Evolutionary conservation across 2,113 vertebrate species (phyloP).

Genomic region (Callipepla squamata): DNA sequence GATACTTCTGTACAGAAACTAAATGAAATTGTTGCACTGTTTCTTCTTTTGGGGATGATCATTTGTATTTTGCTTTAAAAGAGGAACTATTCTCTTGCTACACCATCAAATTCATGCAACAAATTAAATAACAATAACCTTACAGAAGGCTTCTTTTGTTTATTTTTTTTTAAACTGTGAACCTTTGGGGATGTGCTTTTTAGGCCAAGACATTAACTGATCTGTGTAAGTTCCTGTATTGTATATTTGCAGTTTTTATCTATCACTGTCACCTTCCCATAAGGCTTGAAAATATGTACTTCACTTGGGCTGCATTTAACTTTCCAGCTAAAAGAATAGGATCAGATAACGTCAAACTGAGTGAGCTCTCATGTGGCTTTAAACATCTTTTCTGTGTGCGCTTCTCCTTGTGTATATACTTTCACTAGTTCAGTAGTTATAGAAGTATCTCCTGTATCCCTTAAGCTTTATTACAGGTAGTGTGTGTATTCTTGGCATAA

Average conservation of each 20-base stretch:
- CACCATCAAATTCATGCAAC: background rate
- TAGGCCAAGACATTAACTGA: background rate
- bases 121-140: background rate
- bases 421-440: background rate
- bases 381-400: background rate
- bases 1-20: background rate
- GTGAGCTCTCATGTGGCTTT: background rate
- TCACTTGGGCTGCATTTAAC: background rate
- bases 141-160: rapidly evolving
- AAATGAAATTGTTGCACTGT: background rate
- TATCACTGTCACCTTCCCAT: background rate
- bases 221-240: background rate
- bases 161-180: background rate
- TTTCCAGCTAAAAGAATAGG: background rate
- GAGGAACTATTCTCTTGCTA: background rate
- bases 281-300: background rate
- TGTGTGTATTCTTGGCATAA: background rate
- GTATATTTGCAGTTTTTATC: background rate
- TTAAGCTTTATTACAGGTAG: background rate
- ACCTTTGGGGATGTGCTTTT: background rate
- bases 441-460: background rate
- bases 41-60: background rate
- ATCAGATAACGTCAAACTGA: background rate
- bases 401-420: background rate
- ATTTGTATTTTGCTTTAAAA: background rate